A percentile compares a stretch with the other conserved stretches of the same genome.
phyloP scores from a whole-genome alignment of 2,113 vertebrate species.

The Pseudopipra pipra region DNA sequence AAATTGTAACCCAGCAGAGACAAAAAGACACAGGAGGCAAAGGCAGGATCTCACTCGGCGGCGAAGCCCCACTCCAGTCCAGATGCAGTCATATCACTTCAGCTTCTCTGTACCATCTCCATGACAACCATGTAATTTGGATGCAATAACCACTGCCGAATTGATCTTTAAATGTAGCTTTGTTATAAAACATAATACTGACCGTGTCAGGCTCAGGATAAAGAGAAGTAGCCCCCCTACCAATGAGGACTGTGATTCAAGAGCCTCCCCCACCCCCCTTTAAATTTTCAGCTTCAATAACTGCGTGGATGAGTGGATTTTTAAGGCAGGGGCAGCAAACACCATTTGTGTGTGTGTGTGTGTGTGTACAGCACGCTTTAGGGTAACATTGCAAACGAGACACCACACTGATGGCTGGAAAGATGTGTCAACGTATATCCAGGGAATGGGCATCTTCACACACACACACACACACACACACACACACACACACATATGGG shows the following conservation, averaged over 20 bases:
- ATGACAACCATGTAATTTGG: conserved; percentile 97
- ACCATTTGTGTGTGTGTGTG: neutral
- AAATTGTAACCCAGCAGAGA: conserved; percentile 42
- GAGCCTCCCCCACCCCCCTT: neutral
- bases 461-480: neutral
- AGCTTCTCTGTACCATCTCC: conserved; percentile 94
- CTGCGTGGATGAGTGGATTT: neutral
- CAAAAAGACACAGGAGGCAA: conserved; percentile 55
- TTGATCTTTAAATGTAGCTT: conserved; percentile 80
- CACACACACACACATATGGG: neutral
- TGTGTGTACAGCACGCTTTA: neutral
- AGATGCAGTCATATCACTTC: conserved; percentile 73
- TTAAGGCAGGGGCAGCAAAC: neutral
- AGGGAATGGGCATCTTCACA: neutral
- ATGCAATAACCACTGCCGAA: conserved; percentile 84
- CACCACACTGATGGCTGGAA: neutral
- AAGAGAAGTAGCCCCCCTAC: neutral
- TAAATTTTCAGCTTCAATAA: conserved; percentile 16
- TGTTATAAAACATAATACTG: conserved; percentile 67
- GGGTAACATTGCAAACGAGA: neutral
- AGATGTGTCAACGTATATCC: neutral
- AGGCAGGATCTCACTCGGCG: conserved; percentile 8
- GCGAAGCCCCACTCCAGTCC: conserved; percentile 58
- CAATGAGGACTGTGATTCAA: neutral
- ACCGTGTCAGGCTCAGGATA: neutral